phyloP scores from a whole-genome alignment of 2,888 invertebrate species.

The Sicus ferrugineus region DNA sequence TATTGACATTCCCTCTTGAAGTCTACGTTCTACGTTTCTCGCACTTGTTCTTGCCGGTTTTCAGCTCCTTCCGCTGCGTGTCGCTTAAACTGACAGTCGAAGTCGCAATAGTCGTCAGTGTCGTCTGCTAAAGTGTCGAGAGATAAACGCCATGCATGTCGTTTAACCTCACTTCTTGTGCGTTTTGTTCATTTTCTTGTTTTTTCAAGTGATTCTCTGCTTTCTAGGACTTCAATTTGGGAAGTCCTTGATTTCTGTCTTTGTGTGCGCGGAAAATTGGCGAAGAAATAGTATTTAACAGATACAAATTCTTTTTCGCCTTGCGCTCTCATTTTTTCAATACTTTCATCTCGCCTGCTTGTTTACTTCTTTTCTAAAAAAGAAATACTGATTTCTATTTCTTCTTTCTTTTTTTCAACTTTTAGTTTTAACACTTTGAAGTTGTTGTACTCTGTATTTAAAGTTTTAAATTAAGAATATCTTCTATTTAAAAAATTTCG shows the following conservation, averaged over 20 bases:
- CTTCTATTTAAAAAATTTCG: slow-evolving; percentile 17
- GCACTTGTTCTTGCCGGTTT: background rate
- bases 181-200: background rate
- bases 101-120: background rate
- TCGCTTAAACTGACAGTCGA: slow-evolving; percentile 11
- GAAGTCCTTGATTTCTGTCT: slow-evolving; percentile 4
- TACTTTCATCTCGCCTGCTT: background rate
- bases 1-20: background rate
- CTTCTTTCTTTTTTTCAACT: slow-evolving; percentile 1
- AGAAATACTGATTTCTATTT: background rate
- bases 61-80: background rate
- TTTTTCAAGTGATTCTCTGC: background rate
- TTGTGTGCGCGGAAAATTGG: background rate
- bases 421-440: too few relatives aligned
- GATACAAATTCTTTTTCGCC: background rate
- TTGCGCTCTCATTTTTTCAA: background rate
- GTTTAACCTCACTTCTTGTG: slow-evolving; percentile 1
- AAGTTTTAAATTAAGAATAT: slow-evolving; percentile 34
- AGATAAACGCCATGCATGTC: slow-evolving; percentile 33
- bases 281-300: background rate
- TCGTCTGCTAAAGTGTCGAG: slow-evolving; percentile 24
- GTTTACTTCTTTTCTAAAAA: too few relatives aligned
- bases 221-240: background rate
- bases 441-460: background rate
- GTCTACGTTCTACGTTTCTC: background rate